These are phyloP conservation scores for Yasuhikotakia modesta DNA, from an alignment of 2,797 vertebrate genomes.

Conservation along the genomic window DNA sequence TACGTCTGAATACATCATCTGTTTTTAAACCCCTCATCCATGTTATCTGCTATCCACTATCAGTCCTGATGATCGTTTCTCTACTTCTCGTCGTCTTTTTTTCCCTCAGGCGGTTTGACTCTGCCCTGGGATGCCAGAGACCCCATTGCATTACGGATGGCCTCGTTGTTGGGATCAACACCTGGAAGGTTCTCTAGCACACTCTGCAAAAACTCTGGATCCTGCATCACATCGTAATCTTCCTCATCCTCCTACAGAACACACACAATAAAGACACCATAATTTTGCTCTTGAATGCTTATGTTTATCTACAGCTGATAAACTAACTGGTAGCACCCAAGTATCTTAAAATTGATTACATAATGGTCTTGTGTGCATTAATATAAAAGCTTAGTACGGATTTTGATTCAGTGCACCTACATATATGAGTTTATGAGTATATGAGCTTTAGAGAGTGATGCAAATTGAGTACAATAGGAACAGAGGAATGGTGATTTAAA, in stretches of 20 bases:
- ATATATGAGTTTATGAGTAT: too few species aligned
- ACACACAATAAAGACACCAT: slow-evolving; percentile 9
- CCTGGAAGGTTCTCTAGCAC: slow-evolving; percentile 94
- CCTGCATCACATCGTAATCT: slow-evolving; percentile 97
- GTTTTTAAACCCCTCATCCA: not conserved
- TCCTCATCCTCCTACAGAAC: slow-evolving; percentile 85
- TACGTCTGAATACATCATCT: not conserved
- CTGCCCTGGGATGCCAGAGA: slow-evolving; percentile 87
- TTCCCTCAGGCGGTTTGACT: slow-evolving; percentile 77
- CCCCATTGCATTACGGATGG: slow-evolving; percentile 94
- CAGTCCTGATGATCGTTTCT: not conserved
- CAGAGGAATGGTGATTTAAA: too few species aligned
- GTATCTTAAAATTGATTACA: too few species aligned
- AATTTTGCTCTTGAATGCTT: not conserved
- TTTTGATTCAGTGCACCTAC: too few species aligned
- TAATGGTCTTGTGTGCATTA: too few species aligned
- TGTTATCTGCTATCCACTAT: not conserved
- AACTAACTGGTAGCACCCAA: too few species aligned
- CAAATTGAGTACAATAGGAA: too few species aligned
- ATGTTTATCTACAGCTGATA: too few species aligned
- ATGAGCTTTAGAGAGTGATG: too few species aligned
- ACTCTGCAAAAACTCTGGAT: slow-evolving; percentile 95
- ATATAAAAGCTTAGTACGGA: too few species aligned
- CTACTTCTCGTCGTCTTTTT: slow-evolving; percentile 86
- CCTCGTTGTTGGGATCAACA: slow-evolving; percentile 95